A percentile compares a stretch with the other conserved stretches of the same genome.
Conservation (phyloP, 1,140 invertebrate genomes). For the Bombus waltoni region DNA sequence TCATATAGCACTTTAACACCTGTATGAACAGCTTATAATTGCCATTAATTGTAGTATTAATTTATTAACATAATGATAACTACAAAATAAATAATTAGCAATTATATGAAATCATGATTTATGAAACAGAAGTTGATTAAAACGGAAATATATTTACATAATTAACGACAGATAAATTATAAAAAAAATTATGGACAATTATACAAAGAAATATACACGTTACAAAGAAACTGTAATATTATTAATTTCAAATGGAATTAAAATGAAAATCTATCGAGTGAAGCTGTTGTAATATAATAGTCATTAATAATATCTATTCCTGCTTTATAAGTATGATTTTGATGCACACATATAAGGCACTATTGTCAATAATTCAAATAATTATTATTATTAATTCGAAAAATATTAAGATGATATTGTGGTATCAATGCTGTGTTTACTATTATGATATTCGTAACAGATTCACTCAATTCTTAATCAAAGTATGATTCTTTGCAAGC, state of each 20-base stretch:
- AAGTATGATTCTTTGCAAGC: slow-evolving; percentile 4
- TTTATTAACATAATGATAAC: slow-evolving; percentile 26
- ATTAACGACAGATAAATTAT: slow-evolving; percentile 50
- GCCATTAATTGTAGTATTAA: slow-evolving; percentile 12
- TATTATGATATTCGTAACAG: slow-evolving; percentile 43
- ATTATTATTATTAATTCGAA: slow-evolving; percentile 29
- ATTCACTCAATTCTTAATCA: slow-evolving; percentile 36
- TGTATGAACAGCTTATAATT: slow-evolving; percentile 3
- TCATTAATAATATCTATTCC: slow-evolving; percentile 13
- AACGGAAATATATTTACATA: slow-evolving; percentile 54
- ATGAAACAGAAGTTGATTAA: slow-evolving; percentile 24
- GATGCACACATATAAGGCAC: slow-evolving; percentile 59
- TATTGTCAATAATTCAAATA: slow-evolving; percentile 46
- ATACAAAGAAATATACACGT: slow-evolving; percentile 49
- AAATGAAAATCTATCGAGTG: slow-evolving; percentile 31
- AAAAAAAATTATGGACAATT: slow-evolving; percentile 47
- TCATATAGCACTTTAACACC: neutral
- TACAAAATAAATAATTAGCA: slow-evolving; percentile 38
- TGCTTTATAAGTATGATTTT: slow-evolving; percentile 13
- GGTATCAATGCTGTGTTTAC: slow-evolving; percentile 5
- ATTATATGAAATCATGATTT: slow-evolving; percentile 24
- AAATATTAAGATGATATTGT: slow-evolving; percentile 46
- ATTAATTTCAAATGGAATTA: slow-evolving; percentile 18
- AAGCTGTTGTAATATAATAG: slow-evolving; percentile 32
- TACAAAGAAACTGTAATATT: slow-evolving; percentile 24